These are phyloP conservation scores for Drosophila persimilis DNA, from an alignment of 1,140 invertebrate genomes.

Conservation along the genomic window DNA sequence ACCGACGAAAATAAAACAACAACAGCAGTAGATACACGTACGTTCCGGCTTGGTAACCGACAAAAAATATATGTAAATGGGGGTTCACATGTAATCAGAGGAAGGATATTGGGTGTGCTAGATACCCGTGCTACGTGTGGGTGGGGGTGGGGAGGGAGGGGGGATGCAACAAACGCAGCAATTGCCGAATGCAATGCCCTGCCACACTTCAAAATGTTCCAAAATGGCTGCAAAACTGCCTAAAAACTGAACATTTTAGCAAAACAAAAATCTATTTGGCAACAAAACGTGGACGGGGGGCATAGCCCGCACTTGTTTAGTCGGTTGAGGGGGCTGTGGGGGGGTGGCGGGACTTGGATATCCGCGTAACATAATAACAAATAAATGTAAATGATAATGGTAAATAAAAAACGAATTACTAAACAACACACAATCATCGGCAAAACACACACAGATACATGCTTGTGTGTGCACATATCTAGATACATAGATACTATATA, in stretches of 20 bases:
- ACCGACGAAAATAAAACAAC: slow-evolving; percentile 51
- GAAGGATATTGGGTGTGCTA: slow-evolving; percentile 26
- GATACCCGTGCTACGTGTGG: not conserved
- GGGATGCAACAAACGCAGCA: slow-evolving; percentile 45
- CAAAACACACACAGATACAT: slow-evolving; percentile 37
- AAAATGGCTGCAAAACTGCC: slow-evolving; percentile 51
- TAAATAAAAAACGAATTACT: slow-evolving; percentile 81
- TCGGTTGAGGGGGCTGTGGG: not conserved
- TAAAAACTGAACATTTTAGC: slow-evolving; percentile 57
- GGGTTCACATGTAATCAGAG: slow-evolving; percentile 37
- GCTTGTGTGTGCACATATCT: slow-evolving; percentile 1
- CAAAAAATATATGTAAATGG: slow-evolving; percentile 74
- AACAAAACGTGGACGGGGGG: slow-evolving; percentile 15
- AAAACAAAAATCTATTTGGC: slow-evolving; percentile 53
- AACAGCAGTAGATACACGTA: slow-evolving; percentile 27
- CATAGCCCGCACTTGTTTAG: too few relatives aligned
- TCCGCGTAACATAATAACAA: slow-evolving; percentile 72
- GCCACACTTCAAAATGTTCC: slow-evolving; percentile 53
- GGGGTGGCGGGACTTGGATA: not conserved
- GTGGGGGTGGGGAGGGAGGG: not conserved
- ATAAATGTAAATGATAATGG: slow-evolving; percentile 81
- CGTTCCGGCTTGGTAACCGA: slow-evolving; percentile 57
- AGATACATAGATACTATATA: slow-evolving; percentile 14
- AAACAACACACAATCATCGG: slow-evolving; percentile 74
- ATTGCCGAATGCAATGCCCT: slow-evolving; percentile 56